phyloP scores from a whole-genome alignment of 2,888 invertebrate species.

The Sinodicranocentrus sp. region DNA sequence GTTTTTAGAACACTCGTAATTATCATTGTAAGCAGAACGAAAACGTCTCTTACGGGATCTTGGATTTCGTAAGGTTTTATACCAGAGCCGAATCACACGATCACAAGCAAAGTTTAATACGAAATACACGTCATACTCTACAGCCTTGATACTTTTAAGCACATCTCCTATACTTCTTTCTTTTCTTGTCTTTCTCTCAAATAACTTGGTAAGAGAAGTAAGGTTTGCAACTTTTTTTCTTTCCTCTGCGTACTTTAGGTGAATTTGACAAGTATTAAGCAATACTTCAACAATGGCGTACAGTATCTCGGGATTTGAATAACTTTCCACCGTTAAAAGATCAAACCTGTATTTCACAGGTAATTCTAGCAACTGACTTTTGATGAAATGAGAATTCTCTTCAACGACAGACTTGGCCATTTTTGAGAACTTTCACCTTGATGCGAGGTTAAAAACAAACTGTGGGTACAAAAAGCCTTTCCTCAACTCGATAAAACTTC shows the following conservation, averaged over 20 bases:
- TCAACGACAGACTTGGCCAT: neutral
- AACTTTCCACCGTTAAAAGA: neutral
- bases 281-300: neutral
- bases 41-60: neutral
- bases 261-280: neutral
- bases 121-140: neutral
- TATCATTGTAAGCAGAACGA: neutral
- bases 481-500: neutral
- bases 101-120: neutral
- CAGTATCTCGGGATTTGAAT: neutral
- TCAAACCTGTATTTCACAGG: neutral
- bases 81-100: neutral
- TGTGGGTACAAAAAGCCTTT: neutral
- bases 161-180: neutral
- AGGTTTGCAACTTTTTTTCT: neutral
- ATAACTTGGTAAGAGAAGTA: neutral
- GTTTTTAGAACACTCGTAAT: neutral
- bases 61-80: neutral
- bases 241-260: neutral
- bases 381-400: neutral
- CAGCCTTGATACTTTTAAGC: neutral
- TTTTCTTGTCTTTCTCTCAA: neutral
- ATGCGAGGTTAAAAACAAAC: too few species aligned
- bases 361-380: neutral
- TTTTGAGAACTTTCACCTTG: neutral